phyloP scores from a whole-genome alignment of 2,797 vertebrate species.

The Sebastes hopkinsi region DNA sequence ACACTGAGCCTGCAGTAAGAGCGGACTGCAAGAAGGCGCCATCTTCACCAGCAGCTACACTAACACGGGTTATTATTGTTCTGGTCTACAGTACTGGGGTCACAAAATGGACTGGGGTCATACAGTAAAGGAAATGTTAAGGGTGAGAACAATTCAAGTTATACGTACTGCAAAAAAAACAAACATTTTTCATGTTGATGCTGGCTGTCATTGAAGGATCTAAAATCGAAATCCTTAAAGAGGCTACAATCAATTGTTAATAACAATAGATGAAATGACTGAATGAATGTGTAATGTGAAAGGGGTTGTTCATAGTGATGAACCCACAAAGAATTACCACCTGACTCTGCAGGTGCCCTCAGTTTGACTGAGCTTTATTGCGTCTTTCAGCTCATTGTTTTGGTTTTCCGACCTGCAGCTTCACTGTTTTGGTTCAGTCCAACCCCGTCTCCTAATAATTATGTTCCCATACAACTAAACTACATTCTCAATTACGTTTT shows the following conservation, averaged over 20 bases:
- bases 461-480: no score
- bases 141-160: neutral
- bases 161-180: neutral
- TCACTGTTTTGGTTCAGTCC: no score
- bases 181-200: neutral
- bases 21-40: conserved; percentile 32
- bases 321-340: neutral
- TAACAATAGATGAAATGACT: neutral
- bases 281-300: neutral
- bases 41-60: conserved; percentile 10
- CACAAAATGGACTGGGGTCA: conserved; percentile 23
- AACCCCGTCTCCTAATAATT: no score
- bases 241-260: neutral
- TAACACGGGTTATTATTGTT: conserved; percentile 25
- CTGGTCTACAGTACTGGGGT: conserved; percentile 2
- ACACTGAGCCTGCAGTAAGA: conserved; percentile 42
- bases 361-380: neutral
- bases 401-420: no score
- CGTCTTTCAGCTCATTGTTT: neutral
- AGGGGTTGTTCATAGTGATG: neutral
- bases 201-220: neutral
- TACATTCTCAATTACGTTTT: no score
- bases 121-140: conserved; percentile 12
- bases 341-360: neutral
- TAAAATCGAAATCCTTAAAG: neutral